phyloP scores from a whole-genome alignment of 1,140 invertebrate genomes.

The Macrobrachium nipponense region DNA sequence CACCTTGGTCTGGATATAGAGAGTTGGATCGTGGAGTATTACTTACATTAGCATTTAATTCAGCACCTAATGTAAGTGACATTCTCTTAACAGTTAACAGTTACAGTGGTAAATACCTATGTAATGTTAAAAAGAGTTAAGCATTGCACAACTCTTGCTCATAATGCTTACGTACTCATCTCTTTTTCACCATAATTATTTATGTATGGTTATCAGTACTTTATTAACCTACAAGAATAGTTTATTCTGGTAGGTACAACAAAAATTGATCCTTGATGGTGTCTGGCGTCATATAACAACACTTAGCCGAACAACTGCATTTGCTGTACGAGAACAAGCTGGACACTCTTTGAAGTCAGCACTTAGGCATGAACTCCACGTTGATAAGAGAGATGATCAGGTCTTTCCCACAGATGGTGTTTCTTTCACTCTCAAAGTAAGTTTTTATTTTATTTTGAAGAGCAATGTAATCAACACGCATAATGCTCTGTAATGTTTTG shows the following conservation, averaged over 20 bases:
- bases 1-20: slow-evolving; percentile 83
- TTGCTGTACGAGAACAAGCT: slow-evolving; percentile 84
- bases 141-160: background rate
- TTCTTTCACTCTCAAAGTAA: slow-evolving; percentile 72
- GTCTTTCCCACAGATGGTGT: slow-evolving; percentile 82
- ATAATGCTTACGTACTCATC: too few species aligned
- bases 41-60: slow-evolving; percentile 67
- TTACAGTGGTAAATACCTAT: background rate
- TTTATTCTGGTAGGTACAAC: slow-evolving; percentile 73
- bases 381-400: slow-evolving; percentile 82
- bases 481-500: too few species aligned
- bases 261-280: slow-evolving; percentile 87
- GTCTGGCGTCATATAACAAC: slow-evolving; percentile 81
- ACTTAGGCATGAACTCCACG: slow-evolving; percentile 79
- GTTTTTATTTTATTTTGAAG: background rate
- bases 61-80: slow-evolving; percentile 62
- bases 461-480: background rate
- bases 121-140: background rate
- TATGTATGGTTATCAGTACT: too few species aligned
- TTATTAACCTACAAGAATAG: background rate
- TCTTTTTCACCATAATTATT: background rate
- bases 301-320: slow-evolving; percentile 76
- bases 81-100: too few species aligned
- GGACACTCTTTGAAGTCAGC: slow-evolving; percentile 89
- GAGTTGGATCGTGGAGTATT: slow-evolving; percentile 69